phyloP scores from a whole-genome alignment of 2,113 vertebrate species.

The Ceyx margarethae region DNA sequence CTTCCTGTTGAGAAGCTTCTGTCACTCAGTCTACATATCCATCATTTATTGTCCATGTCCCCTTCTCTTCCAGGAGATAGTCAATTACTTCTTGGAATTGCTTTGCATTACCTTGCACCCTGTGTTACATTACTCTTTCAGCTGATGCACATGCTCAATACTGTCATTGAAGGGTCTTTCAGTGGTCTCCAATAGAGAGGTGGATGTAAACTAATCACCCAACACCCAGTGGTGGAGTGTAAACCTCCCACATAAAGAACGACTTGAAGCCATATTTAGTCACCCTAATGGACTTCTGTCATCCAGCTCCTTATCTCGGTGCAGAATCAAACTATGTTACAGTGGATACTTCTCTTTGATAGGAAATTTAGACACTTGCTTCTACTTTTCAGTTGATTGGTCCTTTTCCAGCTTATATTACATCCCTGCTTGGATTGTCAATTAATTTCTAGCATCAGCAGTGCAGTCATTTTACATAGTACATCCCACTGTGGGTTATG shows the following conservation, averaged over 20 bases:
- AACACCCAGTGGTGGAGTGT: not conserved
- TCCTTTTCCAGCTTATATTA: constrained; percentile 7
- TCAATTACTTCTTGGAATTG: too few species aligned
- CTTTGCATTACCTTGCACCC: too few species aligned
- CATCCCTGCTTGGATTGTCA: not conserved
- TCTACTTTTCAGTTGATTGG: not conserved
- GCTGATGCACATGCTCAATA: too few species aligned
- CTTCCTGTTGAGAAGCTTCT: too few species aligned
- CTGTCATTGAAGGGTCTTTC: too few species aligned
- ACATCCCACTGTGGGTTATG: not conserved
- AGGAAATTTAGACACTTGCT: not conserved
- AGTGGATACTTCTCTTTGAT: not conserved
- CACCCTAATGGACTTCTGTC: not conserved
- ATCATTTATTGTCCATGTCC: too few species aligned
- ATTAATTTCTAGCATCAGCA: constrained; percentile 17
- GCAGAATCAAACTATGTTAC: not conserved
- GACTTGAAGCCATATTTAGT: not conserved
- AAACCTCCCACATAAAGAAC: not conserved
- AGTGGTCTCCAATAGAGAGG: too few species aligned
- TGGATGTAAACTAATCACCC: too few species aligned
- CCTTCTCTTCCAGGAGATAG: too few species aligned
- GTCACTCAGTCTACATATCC: too few species aligned
- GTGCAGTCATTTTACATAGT: not conserved
- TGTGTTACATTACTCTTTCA: too few species aligned
- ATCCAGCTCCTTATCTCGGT: not conserved